Conservation (phyloP, 2,888 invertebrate genomes). For the Penaeus monodon region DNA sequence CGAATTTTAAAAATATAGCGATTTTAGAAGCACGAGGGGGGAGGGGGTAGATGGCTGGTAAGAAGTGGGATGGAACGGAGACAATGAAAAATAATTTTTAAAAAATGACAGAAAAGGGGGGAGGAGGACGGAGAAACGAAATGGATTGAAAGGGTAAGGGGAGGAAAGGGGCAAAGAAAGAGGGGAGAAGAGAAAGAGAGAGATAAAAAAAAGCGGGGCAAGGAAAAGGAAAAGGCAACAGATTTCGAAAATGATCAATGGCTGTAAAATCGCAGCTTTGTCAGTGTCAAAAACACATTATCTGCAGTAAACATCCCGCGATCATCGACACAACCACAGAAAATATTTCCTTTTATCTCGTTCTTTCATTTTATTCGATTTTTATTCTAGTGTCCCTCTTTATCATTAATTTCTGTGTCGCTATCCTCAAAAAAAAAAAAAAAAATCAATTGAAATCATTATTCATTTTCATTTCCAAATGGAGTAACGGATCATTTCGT, state of each 20-base stretch:
- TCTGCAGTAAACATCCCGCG: constrained; percentile 21
- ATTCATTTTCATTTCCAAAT: background rate
- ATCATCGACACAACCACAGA: too few relatives aligned
- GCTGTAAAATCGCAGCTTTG: constrained; percentile 51
- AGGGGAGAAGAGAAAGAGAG: background rate
- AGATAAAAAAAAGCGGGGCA: too few relatives aligned
- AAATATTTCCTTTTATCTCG: constrained; percentile 14
- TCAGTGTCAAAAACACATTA: constrained; percentile 45
- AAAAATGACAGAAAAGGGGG: too few relatives aligned
- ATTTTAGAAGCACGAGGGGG: too few relatives aligned
- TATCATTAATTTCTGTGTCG: constrained; percentile 32
- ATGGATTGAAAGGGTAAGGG: background rate
- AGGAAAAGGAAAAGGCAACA: background rate
- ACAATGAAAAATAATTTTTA: too few relatives aligned
- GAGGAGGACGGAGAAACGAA: background rate
- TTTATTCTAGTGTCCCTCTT: background rate
- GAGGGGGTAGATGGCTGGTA: too few relatives aligned
- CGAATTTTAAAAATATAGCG: too few relatives aligned
- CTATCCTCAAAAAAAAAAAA: background rate
- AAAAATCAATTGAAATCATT: background rate
- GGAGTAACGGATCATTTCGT: too few relatives aligned
- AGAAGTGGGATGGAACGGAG: too few relatives aligned
- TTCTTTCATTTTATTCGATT: constrained; percentile 18
- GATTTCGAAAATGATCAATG: constrained; percentile 40
- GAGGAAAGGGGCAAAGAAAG: background rate